Conservation (phyloP, 92 coral and sea anemone species). For the Phenganax subtilis region DNA sequence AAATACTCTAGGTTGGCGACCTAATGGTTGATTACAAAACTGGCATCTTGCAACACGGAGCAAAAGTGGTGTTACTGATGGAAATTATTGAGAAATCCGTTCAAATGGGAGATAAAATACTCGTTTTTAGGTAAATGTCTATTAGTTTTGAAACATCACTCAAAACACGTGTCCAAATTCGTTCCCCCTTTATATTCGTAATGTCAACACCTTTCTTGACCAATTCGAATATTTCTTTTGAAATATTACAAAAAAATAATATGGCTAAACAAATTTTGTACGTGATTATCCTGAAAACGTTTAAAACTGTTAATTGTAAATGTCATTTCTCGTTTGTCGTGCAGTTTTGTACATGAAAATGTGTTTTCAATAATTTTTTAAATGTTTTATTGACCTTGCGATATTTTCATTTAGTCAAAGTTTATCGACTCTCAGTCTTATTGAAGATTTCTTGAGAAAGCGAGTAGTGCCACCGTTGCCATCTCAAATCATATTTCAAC, state of each 20-base stretch:
- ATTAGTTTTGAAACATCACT: not conserved
- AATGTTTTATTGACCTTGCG: too few species aligned
- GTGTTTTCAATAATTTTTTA: not conserved
- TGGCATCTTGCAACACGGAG: slow-evolving; percentile 72
- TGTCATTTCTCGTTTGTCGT: too few species aligned
- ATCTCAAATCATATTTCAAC: slow-evolving; percentile 55
- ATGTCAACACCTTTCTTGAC: too few species aligned
- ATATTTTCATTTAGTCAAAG: slow-evolving; percentile 66
- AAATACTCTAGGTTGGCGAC: slow-evolving; percentile 61
- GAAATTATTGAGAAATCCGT: slow-evolving; percentile 78
- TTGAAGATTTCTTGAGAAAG: slow-evolving; percentile 78
- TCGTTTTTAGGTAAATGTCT: slow-evolving; percentile 65
- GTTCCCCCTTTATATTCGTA: too few species aligned
- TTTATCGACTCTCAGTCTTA: slow-evolving; percentile 75
- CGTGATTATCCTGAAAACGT: too few species aligned
- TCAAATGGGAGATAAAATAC: slow-evolving; percentile 73
- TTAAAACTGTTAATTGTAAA: too few species aligned
- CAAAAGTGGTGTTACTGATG: slow-evolving; percentile 76
- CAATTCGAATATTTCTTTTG: too few species aligned
- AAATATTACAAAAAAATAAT: too few species aligned
- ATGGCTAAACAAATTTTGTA: too few species aligned
- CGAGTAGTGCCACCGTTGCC: slow-evolving; percentile 70
- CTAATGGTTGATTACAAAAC: slow-evolving; percentile 68
- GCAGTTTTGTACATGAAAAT: too few species aligned
- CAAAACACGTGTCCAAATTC: too few species aligned